Conservation (phyloP, 2,888 invertebrate species). For the Dendrolimus pini region DNA sequence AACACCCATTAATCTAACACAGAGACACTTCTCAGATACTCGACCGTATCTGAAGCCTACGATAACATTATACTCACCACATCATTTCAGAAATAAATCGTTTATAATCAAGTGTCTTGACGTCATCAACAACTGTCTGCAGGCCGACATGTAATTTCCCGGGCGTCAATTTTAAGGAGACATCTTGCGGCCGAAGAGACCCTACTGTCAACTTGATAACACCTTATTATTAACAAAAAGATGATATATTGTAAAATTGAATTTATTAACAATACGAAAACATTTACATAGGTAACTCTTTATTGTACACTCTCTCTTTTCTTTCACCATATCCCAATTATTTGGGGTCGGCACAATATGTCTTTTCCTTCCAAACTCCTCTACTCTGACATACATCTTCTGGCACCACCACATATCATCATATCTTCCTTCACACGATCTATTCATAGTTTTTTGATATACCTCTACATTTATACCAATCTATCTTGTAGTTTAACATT, state of each 20-base stretch:
- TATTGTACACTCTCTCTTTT: too few species aligned
- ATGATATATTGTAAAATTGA: background rate
- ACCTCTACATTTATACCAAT: too few species aligned
- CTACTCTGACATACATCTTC: too few species aligned
- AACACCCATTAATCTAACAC: background rate
- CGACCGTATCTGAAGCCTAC: conserved; percentile 11
- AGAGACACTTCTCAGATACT: background rate
- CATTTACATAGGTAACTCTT: too few species aligned
- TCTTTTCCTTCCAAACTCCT: too few species aligned
- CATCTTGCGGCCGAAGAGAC: conserved; percentile 47
- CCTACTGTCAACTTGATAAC: conserved; percentile 58
- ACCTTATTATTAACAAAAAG: conserved; percentile 37
- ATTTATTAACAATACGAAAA: too few species aligned
- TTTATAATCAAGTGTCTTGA: conserved; percentile 72
- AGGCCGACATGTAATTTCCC: conserved; percentile 73
- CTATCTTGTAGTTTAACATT: too few species aligned
- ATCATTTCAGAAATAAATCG: conserved; percentile 67
- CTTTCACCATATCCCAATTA: too few species aligned
- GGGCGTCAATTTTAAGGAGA: conserved; percentile 69
- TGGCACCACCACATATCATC: too few species aligned
- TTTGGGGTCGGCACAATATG: too few species aligned
- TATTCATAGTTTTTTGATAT: too few species aligned
- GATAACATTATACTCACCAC: conserved; percentile 11
- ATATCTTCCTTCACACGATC: too few species aligned
- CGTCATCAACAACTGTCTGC: conserved; percentile 75